These are phyloP conservation scores for Gorilla gorilla DNA, from an alignment of 2,113 vertebrate species.

Conservation along the genomic window DNA sequence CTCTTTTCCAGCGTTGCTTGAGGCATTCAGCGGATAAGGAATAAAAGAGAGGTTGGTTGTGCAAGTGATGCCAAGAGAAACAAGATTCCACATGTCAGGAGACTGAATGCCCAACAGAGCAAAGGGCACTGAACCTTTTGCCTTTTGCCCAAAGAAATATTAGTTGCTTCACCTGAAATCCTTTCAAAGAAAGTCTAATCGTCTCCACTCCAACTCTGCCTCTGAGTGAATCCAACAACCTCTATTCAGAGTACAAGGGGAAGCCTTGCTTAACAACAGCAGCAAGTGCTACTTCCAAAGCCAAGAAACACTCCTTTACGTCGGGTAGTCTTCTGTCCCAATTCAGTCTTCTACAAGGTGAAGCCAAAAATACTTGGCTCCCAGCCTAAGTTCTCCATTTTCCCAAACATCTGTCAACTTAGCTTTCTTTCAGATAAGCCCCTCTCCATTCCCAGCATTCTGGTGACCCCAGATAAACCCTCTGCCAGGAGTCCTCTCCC, in stretches of 20 bases:
- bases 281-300: conserved; percentile 25
- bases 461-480: neutral
- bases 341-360: neutral
- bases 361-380: neutral
- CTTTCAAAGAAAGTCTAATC: conserved; percentile 22
- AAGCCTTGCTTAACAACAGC: conserved; percentile 41
- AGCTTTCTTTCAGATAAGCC: neutral
- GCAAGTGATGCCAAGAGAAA: conserved; percentile 69
- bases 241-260: neutral
- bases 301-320: conserved; percentile 26
- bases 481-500: neutral
- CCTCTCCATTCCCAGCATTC: neutral
- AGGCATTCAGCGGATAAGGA: neutral
- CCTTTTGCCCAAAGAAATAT: conserved; percentile 30
- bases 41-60: conserved; percentile 19
- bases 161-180: conserved; percentile 44
- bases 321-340: neutral
- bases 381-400: conserved; percentile 36
- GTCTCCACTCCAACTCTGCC: conserved; percentile 23
- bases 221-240: conserved; percentile 28
- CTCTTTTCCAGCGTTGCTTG: neutral
- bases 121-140: conserved; percentile 67
- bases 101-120: conserved; percentile 48
- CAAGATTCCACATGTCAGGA: conserved; percentile 66
- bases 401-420: neutral